These are phyloP conservation scores for Strix uralensis DNA, from an alignment of 2,113 vertebrate genomes.

Conservation along the genomic window DNA sequence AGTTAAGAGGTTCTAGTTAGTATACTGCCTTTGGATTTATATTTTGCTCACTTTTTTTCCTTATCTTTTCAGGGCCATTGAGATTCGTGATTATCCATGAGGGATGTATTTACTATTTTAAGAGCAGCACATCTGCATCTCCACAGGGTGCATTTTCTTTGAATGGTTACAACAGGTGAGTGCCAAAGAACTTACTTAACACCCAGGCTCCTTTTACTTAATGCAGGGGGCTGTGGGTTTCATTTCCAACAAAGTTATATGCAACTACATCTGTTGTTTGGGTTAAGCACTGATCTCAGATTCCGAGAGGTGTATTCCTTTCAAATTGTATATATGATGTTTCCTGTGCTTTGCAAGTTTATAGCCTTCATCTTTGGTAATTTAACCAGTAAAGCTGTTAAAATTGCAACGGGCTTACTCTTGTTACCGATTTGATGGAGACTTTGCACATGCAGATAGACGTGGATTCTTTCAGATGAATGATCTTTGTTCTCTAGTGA, in stretches of 20 bases:
- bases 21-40: not conserved
- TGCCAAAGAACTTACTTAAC: not conserved
- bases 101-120: slow-evolving; percentile 96
- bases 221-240: not conserved
- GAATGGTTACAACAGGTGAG: slow-evolving; percentile 95
- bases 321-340: not conserved
- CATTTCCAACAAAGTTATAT: not conserved
- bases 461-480: not conserved
- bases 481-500: not conserved
- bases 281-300: not conserved
- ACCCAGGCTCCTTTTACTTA: not conserved
- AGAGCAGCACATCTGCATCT: slow-evolving; percentile 89
- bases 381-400: not conserved
- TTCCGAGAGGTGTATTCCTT: not conserved
- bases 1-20: not conserved
- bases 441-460: not conserved
- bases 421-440: not conserved
- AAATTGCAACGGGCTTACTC: not conserved
- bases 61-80: slow-evolving; percentile 84
- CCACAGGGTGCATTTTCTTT: slow-evolving; percentile 97
- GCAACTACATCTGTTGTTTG: not conserved
- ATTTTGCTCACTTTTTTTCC: not conserved
- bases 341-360: not conserved
- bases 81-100: slow-evolving; percentile 93
- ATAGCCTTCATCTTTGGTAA: not conserved